phyloP scores from a whole-genome alignment of 2,888 invertebrate genomes.

The Amiota mariae region DNA sequence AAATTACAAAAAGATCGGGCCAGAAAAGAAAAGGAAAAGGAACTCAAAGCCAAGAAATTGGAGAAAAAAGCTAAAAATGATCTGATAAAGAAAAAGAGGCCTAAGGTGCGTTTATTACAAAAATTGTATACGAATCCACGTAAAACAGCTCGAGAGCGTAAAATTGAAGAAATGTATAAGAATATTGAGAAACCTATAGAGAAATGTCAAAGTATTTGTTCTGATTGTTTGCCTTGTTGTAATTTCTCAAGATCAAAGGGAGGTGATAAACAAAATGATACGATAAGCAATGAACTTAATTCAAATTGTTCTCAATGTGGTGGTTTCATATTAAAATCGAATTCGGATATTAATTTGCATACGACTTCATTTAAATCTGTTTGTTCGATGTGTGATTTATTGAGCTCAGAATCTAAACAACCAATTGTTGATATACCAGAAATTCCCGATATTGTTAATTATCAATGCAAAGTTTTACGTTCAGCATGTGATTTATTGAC shows the following conservation, averaged over 20 bases:
- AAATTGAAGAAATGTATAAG: background rate
- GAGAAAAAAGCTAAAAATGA: background rate
- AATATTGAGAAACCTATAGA: background rate
- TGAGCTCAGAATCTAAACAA: background rate
- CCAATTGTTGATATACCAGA: too few relatives aligned
- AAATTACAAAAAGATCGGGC: background rate
- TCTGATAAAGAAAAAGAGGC: too few relatives aligned
- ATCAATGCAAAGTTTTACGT: too few relatives aligned
- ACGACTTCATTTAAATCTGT: too few relatives aligned
- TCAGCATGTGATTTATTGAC: too few relatives aligned
- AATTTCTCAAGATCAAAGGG: background rate
- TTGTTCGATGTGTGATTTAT: too few relatives aligned
- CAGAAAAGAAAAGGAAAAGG: background rate
- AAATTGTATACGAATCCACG: constrained; percentile 9
- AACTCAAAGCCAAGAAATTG: background rate
- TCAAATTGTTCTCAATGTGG: constrained; percentile 5
- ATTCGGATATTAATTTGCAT: too few relatives aligned
- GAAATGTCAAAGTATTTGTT: background rate
- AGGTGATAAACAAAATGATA: background rate
- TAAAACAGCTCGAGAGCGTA: background rate
- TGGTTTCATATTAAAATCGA: background rate
- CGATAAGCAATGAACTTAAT: background rate
- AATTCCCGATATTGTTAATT: too few relatives aligned
- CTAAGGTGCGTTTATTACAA: background rate
- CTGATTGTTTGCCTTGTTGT: background rate